Evolutionary conservation across 2,113 vertebrate species (phyloP).

Genomic region (Tenebrosternarchus preto): DNA sequence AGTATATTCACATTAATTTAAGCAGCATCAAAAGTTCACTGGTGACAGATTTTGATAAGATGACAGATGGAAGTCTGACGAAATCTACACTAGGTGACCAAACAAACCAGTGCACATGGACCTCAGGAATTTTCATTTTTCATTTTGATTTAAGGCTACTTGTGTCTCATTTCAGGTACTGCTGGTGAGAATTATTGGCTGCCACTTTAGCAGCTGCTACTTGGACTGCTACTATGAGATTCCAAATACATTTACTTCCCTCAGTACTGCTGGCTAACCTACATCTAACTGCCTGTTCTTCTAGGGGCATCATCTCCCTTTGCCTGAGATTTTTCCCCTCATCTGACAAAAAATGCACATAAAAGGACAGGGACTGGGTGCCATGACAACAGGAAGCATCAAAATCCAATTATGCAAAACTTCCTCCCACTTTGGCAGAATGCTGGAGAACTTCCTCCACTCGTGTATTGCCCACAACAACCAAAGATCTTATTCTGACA

Average conservation of each 20-base stretch:
- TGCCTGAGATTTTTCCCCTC: slow-evolving; percentile 45
- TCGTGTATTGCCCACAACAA: slow-evolving; percentile 53
- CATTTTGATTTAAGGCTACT: slow-evolving; percentile 64
- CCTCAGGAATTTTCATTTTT: slow-evolving; percentile 67
- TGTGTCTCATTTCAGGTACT: slow-evolving; percentile 64
- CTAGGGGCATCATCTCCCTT: slow-evolving; percentile 61
- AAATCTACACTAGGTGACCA: slow-evolving; percentile 9
- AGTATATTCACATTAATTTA: slow-evolving; percentile 10
- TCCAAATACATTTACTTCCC: slow-evolving; percentile 58
- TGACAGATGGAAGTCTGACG: slow-evolving; percentile 15
- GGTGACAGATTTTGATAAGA: not conserved
- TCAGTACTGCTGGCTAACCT: slow-evolving; percentile 56
- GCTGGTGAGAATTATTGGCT: slow-evolving; percentile 57
- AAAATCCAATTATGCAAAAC: slow-evolving; percentile 76
- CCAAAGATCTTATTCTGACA: slow-evolving; percentile 63
- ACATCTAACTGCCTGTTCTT: slow-evolving; percentile 54
- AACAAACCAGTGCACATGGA: slow-evolving; percentile 70
- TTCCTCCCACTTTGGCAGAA: slow-evolving; percentile 74
- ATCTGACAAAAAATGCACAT: slow-evolving; percentile 46
- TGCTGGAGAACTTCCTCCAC: slow-evolving; percentile 69
- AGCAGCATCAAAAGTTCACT: slow-evolving; percentile 4
- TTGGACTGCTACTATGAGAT: slow-evolving; percentile 55
- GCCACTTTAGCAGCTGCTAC: slow-evolving; percentile 67
- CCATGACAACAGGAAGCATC: slow-evolving; percentile 76
- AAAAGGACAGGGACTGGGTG: slow-evolving; percentile 68